Evolutionary conservation across 2,888 invertebrate genomes (phyloP).

Genomic region (Venustoraphidia nigricollis): DNA sequence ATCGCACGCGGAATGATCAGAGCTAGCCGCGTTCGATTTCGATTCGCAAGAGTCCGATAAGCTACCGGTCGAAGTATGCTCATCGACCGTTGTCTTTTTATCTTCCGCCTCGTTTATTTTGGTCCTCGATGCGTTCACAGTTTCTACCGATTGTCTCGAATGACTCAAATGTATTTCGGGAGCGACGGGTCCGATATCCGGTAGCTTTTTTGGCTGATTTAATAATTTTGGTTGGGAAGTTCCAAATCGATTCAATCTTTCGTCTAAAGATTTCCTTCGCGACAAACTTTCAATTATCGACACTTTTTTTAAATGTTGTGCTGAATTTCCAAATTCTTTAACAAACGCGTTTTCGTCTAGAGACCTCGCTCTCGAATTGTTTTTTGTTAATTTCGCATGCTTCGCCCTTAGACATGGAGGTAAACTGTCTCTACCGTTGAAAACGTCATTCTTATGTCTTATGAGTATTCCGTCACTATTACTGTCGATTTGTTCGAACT

Average conservation of each 20-base stretch:
- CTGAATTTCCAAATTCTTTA: constrained; percentile 40
- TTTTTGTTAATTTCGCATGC: constrained; percentile 38
- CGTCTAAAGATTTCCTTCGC: constrained; percentile 43
- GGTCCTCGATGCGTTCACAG: too few relatives aligned
- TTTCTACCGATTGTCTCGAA: too few relatives aligned
- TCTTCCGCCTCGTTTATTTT: too few relatives aligned
- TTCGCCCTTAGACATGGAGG: constrained; percentile 47
- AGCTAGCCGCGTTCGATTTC: too few relatives aligned
- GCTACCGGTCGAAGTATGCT: too few relatives aligned
- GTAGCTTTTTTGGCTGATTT: constrained; percentile 37
- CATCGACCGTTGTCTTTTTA: too few relatives aligned
- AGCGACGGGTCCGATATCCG: constrained; percentile 18
- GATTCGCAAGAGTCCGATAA: too few relatives aligned
- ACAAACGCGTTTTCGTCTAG: constrained; percentile 60
- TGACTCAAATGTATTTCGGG: too few relatives aligned
- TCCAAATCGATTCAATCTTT: constrained; percentile 13
- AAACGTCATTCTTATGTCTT: constrained; percentile 12
- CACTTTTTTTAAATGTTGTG: constrained; percentile 3
- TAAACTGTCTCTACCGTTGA: constrained; percentile 24
- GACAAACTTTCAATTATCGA: constrained; percentile 16
- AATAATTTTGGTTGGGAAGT: constrained; percentile 35
- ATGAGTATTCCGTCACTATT: constrained; percentile 8
- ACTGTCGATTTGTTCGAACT: constrained; percentile 35
- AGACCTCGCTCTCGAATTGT: constrained; percentile 47
- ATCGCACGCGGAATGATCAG: too few relatives aligned